A percentile compares a stretch with the other conserved stretches of the same genome.
phyloP scores from a whole-genome alignment of 2,113 vertebrate genomes.

The Machaerirhynchus nigripectus region DNA sequence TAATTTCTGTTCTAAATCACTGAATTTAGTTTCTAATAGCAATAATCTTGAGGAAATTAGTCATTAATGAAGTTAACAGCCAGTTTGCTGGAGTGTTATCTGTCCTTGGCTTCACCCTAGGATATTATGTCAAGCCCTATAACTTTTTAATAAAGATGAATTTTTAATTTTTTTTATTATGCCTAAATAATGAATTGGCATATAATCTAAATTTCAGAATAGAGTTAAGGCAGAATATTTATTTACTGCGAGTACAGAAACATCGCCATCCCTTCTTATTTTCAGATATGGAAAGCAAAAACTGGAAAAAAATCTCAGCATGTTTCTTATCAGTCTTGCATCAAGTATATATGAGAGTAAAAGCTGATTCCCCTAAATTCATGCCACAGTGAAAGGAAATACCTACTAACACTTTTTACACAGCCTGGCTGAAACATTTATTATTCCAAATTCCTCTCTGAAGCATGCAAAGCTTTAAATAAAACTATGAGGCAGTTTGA shows the following conservation, averaged over 20 bases:
- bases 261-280: neutral
- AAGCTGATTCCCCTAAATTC: neutral
- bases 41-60: slow-evolving; percentile 9
- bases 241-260: neutral
- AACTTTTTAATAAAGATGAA: slow-evolving; percentile 12
- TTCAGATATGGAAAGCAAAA: neutral
- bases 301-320: neutral
- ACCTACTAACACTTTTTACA: neutral
- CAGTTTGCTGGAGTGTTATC: slow-evolving; percentile 9
- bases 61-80: slow-evolving; percentile 39
- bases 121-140: slow-evolving; percentile 3
- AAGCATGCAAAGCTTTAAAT: neutral
- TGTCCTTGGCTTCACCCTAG: slow-evolving; percentile 14
- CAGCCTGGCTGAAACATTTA: neutral
- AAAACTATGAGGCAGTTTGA: neutral
- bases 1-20: slow-evolving; percentile 11
- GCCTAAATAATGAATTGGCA: slow-evolving; percentile 16
- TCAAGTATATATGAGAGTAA: neutral
- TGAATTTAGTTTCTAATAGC: neutral
- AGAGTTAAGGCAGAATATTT: neutral
- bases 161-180: neutral
- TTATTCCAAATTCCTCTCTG: neutral
- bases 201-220: slow-evolving; percentile 26
- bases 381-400: neutral
- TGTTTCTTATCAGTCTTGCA: neutral